A percentile compares a stretch with the other conserved stretches of the same genome.
phyloP scores from a whole-genome alignment of 2,797 vertebrate genomes.

The Myoxocephalus aenaeus region DNA sequence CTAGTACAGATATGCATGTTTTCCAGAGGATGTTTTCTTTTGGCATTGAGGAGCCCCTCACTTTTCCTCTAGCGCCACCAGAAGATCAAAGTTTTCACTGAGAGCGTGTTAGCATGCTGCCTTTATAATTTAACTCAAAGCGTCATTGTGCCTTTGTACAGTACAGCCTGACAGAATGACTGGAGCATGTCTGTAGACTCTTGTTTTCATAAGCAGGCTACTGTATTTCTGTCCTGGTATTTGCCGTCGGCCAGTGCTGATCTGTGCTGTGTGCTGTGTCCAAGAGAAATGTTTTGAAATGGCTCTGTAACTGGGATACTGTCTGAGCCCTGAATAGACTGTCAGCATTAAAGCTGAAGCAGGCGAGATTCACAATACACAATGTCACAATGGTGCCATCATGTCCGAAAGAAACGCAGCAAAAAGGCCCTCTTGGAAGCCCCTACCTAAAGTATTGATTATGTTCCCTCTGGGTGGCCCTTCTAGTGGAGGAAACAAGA shows the following conservation, averaged over 20 bases:
- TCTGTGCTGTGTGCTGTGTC: constrained; percentile 30
- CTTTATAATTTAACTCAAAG: constrained; percentile 1
- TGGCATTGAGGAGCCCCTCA: neutral
- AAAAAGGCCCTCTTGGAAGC: too few relatives aligned
- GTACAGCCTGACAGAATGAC: constrained; percentile 12
- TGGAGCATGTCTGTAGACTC: neutral
- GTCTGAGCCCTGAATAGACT: constrained; percentile 24
- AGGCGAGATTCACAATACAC: neutral
- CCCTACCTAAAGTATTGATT: neutral
- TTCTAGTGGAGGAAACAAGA: neutral
- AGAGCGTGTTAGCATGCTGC: neutral
- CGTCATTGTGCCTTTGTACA: neutral
- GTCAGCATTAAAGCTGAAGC: constrained; percentile 20
- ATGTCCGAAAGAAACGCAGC: too few relatives aligned
- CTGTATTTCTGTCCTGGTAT: constrained; percentile 36
- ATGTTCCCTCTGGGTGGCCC: neutral
- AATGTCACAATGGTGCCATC: neutral
- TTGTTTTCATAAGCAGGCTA: constrained; percentile 15
- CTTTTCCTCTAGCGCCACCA: neutral
- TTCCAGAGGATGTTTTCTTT: too few relatives aligned
- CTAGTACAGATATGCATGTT: too few relatives aligned
- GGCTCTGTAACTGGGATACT: constrained; percentile 20
- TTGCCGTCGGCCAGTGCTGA: constrained; percentile 32
- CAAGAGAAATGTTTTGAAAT: constrained; percentile 54
- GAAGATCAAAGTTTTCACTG: neutral